These are phyloP conservation scores for Ciconia maguari DNA, from an alignment of 2,113 vertebrate species.

Conservation along the genomic window DNA sequence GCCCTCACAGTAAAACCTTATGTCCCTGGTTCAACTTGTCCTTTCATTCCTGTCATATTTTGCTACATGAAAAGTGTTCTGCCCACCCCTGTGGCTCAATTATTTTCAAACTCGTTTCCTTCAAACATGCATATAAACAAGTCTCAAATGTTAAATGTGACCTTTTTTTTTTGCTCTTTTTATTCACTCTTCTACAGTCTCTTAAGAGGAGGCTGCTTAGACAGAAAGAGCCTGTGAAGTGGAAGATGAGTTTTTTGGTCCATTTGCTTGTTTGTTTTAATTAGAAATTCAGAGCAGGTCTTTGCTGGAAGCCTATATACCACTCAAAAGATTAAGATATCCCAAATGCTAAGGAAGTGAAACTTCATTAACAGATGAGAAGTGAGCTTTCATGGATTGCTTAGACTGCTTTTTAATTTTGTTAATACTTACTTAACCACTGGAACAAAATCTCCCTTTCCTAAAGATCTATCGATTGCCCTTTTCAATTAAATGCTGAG, in stretches of 20 bases:
- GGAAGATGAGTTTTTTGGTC: neutral
- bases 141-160: neutral
- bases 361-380: neutral
- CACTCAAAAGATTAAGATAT: neutral
- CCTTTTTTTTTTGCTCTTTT: neutral
- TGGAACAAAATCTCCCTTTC: neutral
- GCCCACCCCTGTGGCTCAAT: neutral
- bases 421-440: neutral
- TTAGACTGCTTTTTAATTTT: neutral
- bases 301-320: neutral
- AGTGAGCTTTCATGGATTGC: neutral
- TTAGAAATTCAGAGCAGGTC: neutral
- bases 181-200: neutral
- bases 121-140: neutral
- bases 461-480: neutral
- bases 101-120: neutral
- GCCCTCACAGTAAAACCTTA: neutral
- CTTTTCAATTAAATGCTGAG: neutral
- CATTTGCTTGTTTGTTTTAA: neutral
- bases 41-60: neutral
- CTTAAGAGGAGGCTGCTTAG: neutral
- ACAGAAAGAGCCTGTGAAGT: neutral
- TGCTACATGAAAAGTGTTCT: neutral
- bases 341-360: neutral
- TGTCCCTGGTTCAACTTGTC: neutral